These are phyloP conservation scores for Agrotis puta DNA, from an alignment of 2,888 invertebrate genomes.

Conservation along the genomic window DNA sequence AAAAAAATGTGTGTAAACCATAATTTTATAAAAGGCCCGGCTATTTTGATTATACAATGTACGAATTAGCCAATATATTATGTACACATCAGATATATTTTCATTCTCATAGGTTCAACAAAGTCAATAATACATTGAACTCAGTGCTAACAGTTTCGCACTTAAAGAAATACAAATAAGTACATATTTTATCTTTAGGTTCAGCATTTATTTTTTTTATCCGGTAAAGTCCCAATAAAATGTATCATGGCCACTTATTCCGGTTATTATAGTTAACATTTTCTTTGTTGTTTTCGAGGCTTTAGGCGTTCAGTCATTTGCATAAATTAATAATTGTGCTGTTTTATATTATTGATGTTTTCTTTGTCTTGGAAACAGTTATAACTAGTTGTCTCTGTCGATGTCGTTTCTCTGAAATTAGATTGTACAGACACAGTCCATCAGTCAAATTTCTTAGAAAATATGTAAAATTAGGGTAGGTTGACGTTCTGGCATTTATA, in stretches of 20 bases:
- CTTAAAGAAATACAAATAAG: neutral
- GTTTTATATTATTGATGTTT: neutral
- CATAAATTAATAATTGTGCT: neutral
- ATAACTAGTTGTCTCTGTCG: neutral
- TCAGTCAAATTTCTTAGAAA: too few relatives aligned
- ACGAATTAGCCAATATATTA: neutral
- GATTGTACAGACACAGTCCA: neutral
- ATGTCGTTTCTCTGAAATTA: neutral
- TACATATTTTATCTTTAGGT: neutral
- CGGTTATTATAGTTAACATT: neutral
- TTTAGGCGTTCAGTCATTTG: too few relatives aligned
- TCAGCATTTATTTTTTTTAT: neutral
- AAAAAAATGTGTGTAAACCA: too few relatives aligned
- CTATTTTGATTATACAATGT: neutral
- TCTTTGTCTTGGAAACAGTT: neutral
- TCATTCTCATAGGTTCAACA: neutral
- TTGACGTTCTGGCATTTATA: too few relatives aligned
- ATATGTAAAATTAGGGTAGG: too few relatives aligned
- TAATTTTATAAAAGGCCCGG: neutral
- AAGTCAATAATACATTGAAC: slow-evolving; percentile 2
- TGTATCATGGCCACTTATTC: neutral
- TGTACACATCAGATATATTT: neutral
- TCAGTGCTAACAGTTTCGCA: neutral
- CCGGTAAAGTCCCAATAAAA: neutral
- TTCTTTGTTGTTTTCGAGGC: too few relatives aligned